These are phyloP conservation scores for Scaptomyza polygonia DNA, from an alignment of 2,888 invertebrate species.

Conservation along the genomic window DNA sequence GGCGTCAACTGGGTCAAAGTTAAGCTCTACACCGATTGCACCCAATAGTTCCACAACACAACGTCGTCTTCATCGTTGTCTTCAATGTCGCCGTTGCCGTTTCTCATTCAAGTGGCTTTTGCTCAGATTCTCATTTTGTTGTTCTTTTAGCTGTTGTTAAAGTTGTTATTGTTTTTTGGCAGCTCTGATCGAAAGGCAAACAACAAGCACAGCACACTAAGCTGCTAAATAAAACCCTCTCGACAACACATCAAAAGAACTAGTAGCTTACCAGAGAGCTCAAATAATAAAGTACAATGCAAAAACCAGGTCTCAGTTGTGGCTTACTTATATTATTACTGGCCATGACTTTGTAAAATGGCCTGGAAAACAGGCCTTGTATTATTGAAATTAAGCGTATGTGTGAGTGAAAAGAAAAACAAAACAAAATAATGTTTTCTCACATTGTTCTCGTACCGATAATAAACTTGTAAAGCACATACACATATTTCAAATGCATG, in stretches of 20 bases:
- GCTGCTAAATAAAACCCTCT: conserved; percentile 36
- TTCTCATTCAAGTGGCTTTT: conserved; percentile 45
- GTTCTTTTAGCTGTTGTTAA: conserved; percentile 32
- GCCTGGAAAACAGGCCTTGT: not conserved
- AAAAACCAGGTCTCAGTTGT: conserved; percentile 22
- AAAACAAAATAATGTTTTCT: conserved; percentile 54
- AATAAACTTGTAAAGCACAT: conserved; percentile 32
- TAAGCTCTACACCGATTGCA: conserved; percentile 52
- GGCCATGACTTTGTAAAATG: conserved; percentile 62
- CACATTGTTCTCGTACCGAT: conserved; percentile 38
- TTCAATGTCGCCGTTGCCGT: conserved; percentile 10
- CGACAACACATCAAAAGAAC: conserved; percentile 31
- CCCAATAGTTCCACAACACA: conserved; percentile 22
- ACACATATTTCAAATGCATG: conserved; percentile 45
- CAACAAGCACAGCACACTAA: conserved; percentile 28
- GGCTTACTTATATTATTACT: conserved; percentile 48
- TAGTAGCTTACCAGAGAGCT: conserved; percentile 5
- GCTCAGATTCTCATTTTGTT: conserved; percentile 25
- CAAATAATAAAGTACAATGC: conserved; percentile 16
- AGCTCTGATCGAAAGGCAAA: conserved; percentile 1
- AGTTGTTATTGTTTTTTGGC: conserved; percentile 7
- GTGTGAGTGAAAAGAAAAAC: conserved; percentile 18
- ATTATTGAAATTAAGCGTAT: not conserved
- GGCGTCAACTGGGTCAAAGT: conserved; percentile 79
- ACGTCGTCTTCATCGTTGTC: not conserved